phyloP scores from a whole-genome alignment of 2,113 vertebrate species.

The Orcinus orca region DNA sequence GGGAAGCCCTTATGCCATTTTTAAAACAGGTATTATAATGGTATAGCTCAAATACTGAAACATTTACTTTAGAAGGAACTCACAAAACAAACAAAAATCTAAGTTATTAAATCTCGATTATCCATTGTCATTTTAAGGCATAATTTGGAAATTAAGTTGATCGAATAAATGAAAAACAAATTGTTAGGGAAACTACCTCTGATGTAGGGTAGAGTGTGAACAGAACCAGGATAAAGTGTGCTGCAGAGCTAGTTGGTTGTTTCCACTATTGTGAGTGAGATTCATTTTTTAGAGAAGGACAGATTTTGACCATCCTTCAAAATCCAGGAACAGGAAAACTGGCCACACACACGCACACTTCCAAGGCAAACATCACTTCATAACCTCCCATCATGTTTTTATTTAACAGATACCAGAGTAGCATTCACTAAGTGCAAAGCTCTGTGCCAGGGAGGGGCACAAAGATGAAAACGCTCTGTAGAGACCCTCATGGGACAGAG shows the following conservation, averaged over 20 bases:
- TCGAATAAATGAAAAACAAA: neutral
- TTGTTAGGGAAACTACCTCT: neutral
- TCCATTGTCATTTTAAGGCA: neutral
- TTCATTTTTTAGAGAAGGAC: neutral
- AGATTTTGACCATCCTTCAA: neutral
- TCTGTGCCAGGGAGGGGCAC: neutral
- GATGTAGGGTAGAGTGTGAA: neutral
- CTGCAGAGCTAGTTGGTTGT: neutral
- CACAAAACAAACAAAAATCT: neutral
- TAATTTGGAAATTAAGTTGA: conserved; percentile 42
- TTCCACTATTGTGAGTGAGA: neutral
- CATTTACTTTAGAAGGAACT: conserved; percentile 1
- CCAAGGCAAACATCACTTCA: neutral
- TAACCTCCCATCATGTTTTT: neutral
- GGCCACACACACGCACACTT: neutral
- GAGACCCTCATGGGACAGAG: neutral
- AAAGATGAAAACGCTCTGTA: neutral
- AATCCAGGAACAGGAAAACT: neutral
- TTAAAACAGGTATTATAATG: neutral
- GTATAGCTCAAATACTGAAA: neutral
- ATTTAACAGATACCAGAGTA: neutral
- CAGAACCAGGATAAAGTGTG: neutral
- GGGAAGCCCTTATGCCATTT: neutral
- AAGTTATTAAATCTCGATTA: neutral
- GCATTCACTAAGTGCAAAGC: neutral